Base-by-base conservation (phyloP, 2,113 vertebrate species). In the Oxyruncus cristatus region DNA sequence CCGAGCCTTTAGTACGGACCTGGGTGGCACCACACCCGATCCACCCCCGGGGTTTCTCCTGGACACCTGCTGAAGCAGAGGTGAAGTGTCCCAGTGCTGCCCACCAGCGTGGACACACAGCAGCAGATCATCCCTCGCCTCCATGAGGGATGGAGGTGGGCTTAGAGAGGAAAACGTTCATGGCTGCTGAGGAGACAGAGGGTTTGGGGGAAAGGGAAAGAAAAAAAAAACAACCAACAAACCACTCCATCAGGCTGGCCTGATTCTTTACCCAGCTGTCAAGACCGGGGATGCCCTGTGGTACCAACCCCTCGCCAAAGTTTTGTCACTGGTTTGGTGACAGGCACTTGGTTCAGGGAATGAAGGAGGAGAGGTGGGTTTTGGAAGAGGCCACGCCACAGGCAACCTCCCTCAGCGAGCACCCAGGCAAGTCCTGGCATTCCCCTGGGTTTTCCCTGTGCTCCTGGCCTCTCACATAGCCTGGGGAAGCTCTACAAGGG, bases 111-210 rank as follows among this genome's bases (percentile, higher is more conserved):
- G 2, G 19, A 23, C 28, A 7, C 18, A 6, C 37, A 18, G 1
- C 24, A 49, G 20, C n/a, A 39, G 66, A 50, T 37, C 78, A 17
- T 14, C 55, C 49, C 26, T 42, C 50, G 10, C 1, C 53, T 24
- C 23, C 0, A 0, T 0, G 4, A 35, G 1, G 0, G 66, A 26
- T 1, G 59, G 65, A 44, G n/a, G 42, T 0, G 2, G 42, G 46
- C 35, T 30, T 7, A 6, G 15, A 52, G 35, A 37, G 6, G 50
- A 28, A 49, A 72, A 27, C 0, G 5, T 14, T 62, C 46, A 2
- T 1, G 11, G 59, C 41, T 77, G 35, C 12, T 4, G 41, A 16
- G 53, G 23, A 47, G n/a, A 53, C 1, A 24, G 16, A 35, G 7
- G 12, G 24, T 39, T 79, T 73, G 1, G 3, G 22, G 39, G 4